Evolutionary conservation across 2,888 invertebrate species (phyloP).

Genomic region (Leuctra nigra): DNA sequence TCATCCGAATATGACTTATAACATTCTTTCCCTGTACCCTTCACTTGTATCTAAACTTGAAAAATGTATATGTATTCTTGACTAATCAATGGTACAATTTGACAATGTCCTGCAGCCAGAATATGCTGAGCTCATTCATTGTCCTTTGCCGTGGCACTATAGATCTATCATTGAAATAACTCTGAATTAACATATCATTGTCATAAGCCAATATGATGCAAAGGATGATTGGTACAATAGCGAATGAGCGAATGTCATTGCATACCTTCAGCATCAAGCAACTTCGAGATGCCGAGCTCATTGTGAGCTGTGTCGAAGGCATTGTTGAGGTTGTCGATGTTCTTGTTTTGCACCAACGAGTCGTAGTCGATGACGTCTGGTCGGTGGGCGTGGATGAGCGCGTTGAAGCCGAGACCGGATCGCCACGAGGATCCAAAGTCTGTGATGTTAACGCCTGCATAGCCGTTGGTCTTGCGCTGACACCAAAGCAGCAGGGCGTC

Average conservation of each 20-base stretch:
- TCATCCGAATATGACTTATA: too few relatives aligned
- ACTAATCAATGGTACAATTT: too few relatives aligned
- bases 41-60: neutral
- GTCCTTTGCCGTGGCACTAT: too few relatives aligned
- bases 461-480: conserved; percentile 95
- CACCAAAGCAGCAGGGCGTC: conserved; percentile 98
- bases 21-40: too few relatives aligned
- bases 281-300: conserved; percentile 85
- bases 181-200: too few relatives aligned
- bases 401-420: conserved; percentile 95
- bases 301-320: conserved; percentile 94
- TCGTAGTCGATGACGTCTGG: conserved; percentile 92
- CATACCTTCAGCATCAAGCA: conserved; percentile 87
- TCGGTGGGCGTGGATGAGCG: conserved; percentile 94
- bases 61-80: neutral
- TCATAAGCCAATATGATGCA: too few relatives aligned
- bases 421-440: conserved; percentile 94
- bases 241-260: too few relatives aligned
- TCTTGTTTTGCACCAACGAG: conserved; percentile 67
- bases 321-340: conserved; percentile 94
- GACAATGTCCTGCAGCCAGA: too few relatives aligned
- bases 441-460: conserved; percentile 79
- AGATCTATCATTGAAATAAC: too few relatives aligned
- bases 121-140: too few relatives aligned
- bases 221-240: too few relatives aligned